Evolutionary conservation across 1,140 invertebrate species (phyloP).

Genomic region (Caerostris extrusa): DNA sequence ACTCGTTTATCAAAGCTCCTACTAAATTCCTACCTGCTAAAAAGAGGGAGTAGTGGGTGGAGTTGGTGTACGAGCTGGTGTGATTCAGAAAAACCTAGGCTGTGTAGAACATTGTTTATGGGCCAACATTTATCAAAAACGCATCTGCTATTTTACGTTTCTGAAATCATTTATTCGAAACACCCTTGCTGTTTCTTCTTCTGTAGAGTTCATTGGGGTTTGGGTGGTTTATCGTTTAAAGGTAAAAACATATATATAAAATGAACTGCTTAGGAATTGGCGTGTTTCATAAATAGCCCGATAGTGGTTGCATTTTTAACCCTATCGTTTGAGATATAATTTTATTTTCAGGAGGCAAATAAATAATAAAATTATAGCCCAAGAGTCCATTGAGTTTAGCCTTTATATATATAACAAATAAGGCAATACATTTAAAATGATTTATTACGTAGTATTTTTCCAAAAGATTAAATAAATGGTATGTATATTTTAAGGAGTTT

Average conservation of each 20-base stretch:
- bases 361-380: neutral
- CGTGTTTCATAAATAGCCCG: neutral
- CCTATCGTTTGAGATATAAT: no score
- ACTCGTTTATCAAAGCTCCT: conserved; percentile 65
- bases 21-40: conserved; percentile 65
- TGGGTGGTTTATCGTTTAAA: neutral
- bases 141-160: conserved; percentile 69
- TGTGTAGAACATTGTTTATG: conserved; percentile 58
- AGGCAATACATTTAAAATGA: no score
- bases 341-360: neutral
- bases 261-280: neutral
- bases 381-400: no score
- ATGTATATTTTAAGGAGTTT: no score
- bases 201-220: neutral
- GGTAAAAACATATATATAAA: neutral
- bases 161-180: conserved; percentile 65
- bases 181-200: neutral
- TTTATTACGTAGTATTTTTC: no score
- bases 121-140: conserved; percentile 45
- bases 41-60: neutral
- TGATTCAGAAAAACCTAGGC: conserved; percentile 8
- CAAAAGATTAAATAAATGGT: no score
- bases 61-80: neutral
- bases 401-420: no score
- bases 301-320: conserved; percentile 18